Evolutionary conservation across 2,797 vertebrate genomes (phyloP).

Genomic region (Tiaroga cobitis): DNA sequence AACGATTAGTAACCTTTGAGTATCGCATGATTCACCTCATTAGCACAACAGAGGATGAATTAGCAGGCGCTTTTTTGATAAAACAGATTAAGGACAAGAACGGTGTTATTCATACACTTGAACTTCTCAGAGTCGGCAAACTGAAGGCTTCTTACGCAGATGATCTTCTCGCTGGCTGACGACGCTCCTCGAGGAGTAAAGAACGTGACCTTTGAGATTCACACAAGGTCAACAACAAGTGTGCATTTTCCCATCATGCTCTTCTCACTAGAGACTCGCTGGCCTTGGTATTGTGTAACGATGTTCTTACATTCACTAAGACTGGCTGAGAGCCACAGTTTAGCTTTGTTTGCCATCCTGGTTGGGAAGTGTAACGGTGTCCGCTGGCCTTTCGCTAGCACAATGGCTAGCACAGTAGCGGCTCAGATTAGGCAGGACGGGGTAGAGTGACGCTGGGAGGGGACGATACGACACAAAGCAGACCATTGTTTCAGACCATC

Average conservation of each 20-base stretch:
- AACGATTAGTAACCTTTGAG: constrained; percentile 30
- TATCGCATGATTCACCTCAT: constrained; percentile 38
- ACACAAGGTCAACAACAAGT: constrained; percentile 31
- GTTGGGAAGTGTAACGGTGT: constrained; percentile 72
- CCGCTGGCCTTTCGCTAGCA: constrained; percentile 75
- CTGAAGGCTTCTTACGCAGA: constrained; percentile 25
- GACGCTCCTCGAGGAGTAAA: constrained; percentile 2
- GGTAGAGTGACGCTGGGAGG: constrained; percentile 69
- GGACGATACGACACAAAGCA: constrained; percentile 73
- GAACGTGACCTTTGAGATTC: constrained; percentile 22
- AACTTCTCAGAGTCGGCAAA: constrained; percentile 57
- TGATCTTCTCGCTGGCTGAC: background rate
- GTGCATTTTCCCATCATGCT: constrained; percentile 56
- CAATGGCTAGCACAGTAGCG: constrained; percentile 78
- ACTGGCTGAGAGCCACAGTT: constrained; percentile 50
- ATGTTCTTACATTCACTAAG: constrained; percentile 62
- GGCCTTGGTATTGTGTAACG: constrained; percentile 57
- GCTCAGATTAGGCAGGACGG: constrained; percentile 63
- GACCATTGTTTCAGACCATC: constrained; percentile 70
- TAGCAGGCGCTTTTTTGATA: constrained; percentile 19
- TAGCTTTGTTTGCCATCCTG: constrained; percentile 64
- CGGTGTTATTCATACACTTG: constrained; percentile 51
- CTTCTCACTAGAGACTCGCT: constrained; percentile 59
- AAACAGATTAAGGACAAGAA: constrained; percentile 37
- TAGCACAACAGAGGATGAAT: constrained; percentile 45